Percentiles rank a stretch among this genome's conserved stretches.
These are phyloP conservation scores for Macquaria australasica DNA, from an alignment of 2,113 vertebrate species.

Conservation along the genomic window DNA sequence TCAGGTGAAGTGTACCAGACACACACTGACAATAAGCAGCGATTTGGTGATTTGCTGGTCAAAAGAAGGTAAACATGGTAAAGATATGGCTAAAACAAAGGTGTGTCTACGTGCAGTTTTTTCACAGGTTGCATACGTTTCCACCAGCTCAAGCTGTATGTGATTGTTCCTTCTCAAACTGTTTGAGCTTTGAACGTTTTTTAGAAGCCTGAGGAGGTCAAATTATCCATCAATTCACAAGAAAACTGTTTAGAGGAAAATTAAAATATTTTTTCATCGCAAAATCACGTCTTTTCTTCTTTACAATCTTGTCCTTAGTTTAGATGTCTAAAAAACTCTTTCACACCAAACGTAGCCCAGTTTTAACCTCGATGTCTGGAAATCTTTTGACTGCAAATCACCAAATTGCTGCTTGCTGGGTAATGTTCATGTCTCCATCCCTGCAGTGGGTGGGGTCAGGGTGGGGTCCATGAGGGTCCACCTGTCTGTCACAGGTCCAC, in stretches of 20 bases:
- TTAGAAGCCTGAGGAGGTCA: no score
- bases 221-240: no score
- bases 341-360: background rate
- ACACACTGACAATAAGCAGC: background rate
- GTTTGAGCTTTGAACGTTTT: no score
- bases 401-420: conserved; percentile 6
- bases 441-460: conserved; percentile 9
- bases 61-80: background rate
- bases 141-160: no score
- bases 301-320: background rate
- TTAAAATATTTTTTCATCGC: no score
- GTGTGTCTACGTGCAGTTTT: no score
- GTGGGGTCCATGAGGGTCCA: background rate
- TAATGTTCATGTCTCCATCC: background rate
- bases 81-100: no score
- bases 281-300: no score
- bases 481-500: conserved; percentile 8
- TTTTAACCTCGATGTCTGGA: background rate
- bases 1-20: conserved; percentile 10
- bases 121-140: no score
- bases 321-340: background rate
- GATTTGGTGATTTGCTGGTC: background rate
- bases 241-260: no score
- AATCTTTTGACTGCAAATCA: background rate
- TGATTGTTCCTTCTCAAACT: no score